These are phyloP conservation scores for Aplodontia rufa DNA, from an alignment of 2,113 vertebrate species.

Conservation along the genomic window DNA sequence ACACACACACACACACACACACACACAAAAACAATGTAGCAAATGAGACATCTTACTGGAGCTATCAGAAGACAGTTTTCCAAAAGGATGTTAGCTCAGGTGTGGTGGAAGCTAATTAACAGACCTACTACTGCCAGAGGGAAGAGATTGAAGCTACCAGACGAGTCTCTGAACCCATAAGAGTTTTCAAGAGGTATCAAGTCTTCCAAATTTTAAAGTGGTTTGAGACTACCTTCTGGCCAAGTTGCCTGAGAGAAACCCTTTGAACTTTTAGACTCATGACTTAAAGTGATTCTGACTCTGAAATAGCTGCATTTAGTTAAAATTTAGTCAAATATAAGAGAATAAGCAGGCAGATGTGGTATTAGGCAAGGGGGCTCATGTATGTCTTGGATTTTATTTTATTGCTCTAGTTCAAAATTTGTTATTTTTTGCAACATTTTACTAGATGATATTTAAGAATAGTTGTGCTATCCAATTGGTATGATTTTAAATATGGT, in stretches of 20 bases:
- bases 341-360: not conserved
- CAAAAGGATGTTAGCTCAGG: conserved; percentile 24
- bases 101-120: conserved; percentile 35
- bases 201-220: conserved; percentile 37
- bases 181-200: conserved; percentile 38
- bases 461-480: not conserved
- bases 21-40: conserved; percentile 10
- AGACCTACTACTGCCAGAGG: not conserved
- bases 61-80: conserved; percentile 56
- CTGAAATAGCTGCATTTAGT: conserved; percentile 7
- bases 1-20: not conserved
- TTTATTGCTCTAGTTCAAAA: conserved; percentile 24
- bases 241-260: not conserved
- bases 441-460: conserved; percentile 11
- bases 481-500: not conserved
- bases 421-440: not conserved
- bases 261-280: conserved; percentile 34
- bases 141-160: not conserved
- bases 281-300: conserved; percentile 30
- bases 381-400: conserved; percentile 15
- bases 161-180: not conserved
- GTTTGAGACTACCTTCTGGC: conserved; percentile 49
- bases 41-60: conserved; percentile 49
- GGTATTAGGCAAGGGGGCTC: not conserved
- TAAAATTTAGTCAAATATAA: conserved; percentile 33